A percentile compares a stretch with the other conserved stretches of the same genome.
Conservation (phyloP, 2,888 invertebrate genomes). For the Rosalia funebris region DNA sequence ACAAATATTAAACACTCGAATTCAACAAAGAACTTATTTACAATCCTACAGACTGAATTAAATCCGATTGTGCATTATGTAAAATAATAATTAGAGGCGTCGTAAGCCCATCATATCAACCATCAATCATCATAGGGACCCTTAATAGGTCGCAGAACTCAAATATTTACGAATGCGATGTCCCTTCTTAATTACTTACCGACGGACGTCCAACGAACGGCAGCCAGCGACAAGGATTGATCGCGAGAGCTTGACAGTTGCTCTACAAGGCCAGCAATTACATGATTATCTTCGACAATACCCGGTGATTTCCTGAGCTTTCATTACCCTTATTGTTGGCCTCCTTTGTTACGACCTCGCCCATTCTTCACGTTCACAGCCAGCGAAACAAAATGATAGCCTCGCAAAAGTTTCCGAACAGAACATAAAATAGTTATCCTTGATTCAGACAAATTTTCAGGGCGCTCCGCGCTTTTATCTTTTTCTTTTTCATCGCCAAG, state of each 20-base stretch:
- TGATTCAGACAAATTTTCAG: slow-evolving; percentile 49
- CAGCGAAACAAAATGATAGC: slow-evolving; percentile 61
- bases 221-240: slow-evolving; percentile 58
- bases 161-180: slow-evolving; percentile 34
- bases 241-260: slow-evolving; percentile 58
- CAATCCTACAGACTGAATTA: too few relatives aligned
- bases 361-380: slow-evolving; percentile 52
- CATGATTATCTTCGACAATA: slow-evolving; percentile 61
- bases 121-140: slow-evolving; percentile 18
- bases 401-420: slow-evolving; percentile 53
- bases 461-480: slow-evolving; percentile 47
- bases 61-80: too few relatives aligned
- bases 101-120: background rate
- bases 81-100: background rate
- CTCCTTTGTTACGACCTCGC: slow-evolving; percentile 56
- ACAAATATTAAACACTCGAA: too few relatives aligned
- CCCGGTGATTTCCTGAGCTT: slow-evolving; percentile 62
- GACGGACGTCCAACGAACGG: slow-evolving; percentile 13
- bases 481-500: slow-evolving; percentile 52
- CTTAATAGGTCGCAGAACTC: slow-evolving; percentile 1
- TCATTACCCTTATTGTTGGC: slow-evolving; percentile 64
- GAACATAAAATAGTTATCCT: slow-evolving; percentile 45
- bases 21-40: too few relatives aligned
- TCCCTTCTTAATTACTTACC: slow-evolving; percentile 39
- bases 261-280: slow-evolving; percentile 56